Base-by-base conservation (phyloP, 2,797 vertebrate genomes). In the Yasuhikotakia modesta region DNA sequence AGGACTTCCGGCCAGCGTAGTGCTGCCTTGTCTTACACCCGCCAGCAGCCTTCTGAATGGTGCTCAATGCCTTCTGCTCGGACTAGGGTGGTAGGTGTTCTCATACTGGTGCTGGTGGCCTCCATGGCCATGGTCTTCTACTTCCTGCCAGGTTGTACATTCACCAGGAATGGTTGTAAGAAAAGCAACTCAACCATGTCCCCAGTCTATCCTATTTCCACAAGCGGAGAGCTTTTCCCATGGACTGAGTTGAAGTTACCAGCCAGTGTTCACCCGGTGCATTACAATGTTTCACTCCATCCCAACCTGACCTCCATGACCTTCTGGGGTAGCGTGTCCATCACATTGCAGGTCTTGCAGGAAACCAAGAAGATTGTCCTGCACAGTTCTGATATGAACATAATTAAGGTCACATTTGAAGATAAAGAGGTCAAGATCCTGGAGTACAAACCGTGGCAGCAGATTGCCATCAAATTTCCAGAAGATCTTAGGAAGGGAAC, bases 161-260 rank as follows among this genome's bases (percentile, higher is more conserved):
- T 99, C 91, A 96, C 96, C 84, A 97, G 93, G 93, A 96, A 91
- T 73, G 97, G 97, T 70, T 99, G 97, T 87, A 92, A 69, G 78
- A 94, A 93, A 84, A 85, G 79, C 73, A 95, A 93, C 74, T 89
- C 86, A 6, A 89, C 93, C 21, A 70, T 91, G 21, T 89, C 92
- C 86, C 75, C 85, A 11, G 85, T 95, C 78, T 95, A 94, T 81
- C 96, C 96, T 13, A 0, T 91, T 39, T 90, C 95, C 76, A 92
- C 92, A 63, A 95, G 91, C 14, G 94, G 93, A 1, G 89, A 95
- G 83, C 70, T 90, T 4, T 99, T 99, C 89, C 97, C 97, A 0
- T 99, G 97, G 97, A 87, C 94, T 3, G 87, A 93, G 27, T 57
- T 89, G 64, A 93, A 94, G 81, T 94, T 99, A 87, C 97, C 97